Evolutionary conservation across 2,888 invertebrate genomes (phyloP).

Genomic region (Aradus depressus): DNA sequence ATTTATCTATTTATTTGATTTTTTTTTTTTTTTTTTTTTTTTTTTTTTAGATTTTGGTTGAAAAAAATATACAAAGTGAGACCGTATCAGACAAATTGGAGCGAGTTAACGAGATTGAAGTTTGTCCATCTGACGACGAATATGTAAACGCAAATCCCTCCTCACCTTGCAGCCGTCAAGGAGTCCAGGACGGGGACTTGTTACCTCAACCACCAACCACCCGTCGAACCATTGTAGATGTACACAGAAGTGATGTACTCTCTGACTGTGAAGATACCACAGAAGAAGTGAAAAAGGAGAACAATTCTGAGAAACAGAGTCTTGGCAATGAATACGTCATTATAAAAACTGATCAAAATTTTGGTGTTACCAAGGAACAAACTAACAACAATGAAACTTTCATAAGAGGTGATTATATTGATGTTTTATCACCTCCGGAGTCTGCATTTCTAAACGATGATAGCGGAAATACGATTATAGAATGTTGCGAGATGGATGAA

Average conservation of each 20-base stretch:
- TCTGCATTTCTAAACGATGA: constrained; percentile 17
- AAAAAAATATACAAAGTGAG: too few relatives aligned
- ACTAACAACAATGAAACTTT: constrained; percentile 19
- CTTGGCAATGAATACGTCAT: neutral
- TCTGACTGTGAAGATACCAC: constrained; percentile 1
- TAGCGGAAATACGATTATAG: neutral
- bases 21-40: too few relatives aligned
- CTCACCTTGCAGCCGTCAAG: neutral
- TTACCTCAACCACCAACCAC: constrained; percentile 13
- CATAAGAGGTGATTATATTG: constrained; percentile 14
- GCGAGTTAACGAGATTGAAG: too few relatives aligned
- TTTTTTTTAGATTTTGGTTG: too few relatives aligned
- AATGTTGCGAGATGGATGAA: constrained; percentile 13
- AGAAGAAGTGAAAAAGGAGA: neutral
- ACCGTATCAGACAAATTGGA: too few relatives aligned
- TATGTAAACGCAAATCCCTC: constrained; percentile 14
- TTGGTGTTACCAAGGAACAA: constrained; percentile 18
- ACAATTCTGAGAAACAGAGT: neutral
- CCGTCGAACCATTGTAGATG: constrained; percentile 20
- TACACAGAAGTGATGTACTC: constrained; percentile 21
- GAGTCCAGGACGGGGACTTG: neutral
- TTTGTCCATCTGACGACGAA: too few relatives aligned
- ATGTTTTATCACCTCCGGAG: constrained; percentile 24
- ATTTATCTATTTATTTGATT: too few relatives aligned
- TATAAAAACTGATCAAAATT: constrained; percentile 6